These are phyloP conservation scores for Stegodyphus dumicola DNA, from an alignment of 1,140 invertebrate species.

Conservation along the genomic window DNA sequence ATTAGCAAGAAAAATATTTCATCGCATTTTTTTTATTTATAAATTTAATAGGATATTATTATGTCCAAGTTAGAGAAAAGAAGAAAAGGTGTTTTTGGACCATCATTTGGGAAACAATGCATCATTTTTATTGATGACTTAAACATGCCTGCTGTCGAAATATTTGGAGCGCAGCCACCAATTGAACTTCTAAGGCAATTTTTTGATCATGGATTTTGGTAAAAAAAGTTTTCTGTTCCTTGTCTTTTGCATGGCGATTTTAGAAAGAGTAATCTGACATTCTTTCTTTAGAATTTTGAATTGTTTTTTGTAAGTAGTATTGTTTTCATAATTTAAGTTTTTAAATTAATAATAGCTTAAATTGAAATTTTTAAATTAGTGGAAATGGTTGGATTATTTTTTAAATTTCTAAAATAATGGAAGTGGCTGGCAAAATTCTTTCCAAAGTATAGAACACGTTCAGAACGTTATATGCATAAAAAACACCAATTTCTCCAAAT, in stretches of 20 bases:
- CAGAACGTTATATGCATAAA: too few relatives aligned
- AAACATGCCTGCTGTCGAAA: slow-evolving; percentile 89
- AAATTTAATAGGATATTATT: slow-evolving; percentile 77
- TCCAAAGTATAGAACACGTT: too few relatives aligned
- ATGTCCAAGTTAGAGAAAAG: slow-evolving; percentile 87
- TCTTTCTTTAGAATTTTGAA: neutral
- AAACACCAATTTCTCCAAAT: too few relatives aligned
- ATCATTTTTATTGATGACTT: slow-evolving; percentile 93
- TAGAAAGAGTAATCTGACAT: neutral
- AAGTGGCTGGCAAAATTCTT: too few relatives aligned
- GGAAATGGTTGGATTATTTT: too few relatives aligned
- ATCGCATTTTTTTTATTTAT: neutral
- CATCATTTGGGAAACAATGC: slow-evolving; percentile 79
- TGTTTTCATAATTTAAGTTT: too few relatives aligned
- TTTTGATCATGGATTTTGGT: slow-evolving; percentile 85
- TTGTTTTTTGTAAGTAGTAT: too few relatives aligned
- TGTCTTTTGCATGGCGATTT: neutral
- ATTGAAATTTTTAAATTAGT: too few relatives aligned
- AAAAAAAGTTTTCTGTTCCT: slow-evolving; percentile 50
- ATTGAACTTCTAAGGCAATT: slow-evolving; percentile 89
- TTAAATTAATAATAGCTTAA: too few relatives aligned
- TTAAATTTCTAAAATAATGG: too few relatives aligned
- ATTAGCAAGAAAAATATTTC: too few relatives aligned
- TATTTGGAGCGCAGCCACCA: slow-evolving; percentile 89
- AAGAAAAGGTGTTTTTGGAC: slow-evolving; percentile 83